Conservation (phyloP, 2,797 vertebrate genomes). For the Nasua narica region DNA sequence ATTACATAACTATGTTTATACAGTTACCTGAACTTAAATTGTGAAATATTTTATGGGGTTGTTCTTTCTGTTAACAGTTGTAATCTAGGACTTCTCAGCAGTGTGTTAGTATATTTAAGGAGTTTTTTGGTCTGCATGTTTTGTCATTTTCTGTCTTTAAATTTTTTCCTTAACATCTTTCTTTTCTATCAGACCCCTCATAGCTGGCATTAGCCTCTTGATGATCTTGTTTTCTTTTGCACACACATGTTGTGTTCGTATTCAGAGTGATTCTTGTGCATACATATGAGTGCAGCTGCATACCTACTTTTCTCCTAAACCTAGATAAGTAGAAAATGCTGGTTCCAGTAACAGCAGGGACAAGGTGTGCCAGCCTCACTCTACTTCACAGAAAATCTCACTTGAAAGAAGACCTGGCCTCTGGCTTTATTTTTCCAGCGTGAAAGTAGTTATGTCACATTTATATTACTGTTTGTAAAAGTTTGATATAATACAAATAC, state of each 20-base stretch:
- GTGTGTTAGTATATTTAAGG: neutral
- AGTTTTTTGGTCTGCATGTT: neutral
- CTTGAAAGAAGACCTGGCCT: neutral
- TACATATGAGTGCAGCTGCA: neutral
- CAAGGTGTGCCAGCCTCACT: neutral
- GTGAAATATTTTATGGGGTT: neutral
- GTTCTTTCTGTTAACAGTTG: neutral
- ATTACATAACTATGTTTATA: neutral
- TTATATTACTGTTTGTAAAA: neutral
- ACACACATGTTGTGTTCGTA: neutral
- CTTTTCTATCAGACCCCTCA: neutral
- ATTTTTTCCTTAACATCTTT: neutral
- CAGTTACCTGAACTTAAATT: neutral
- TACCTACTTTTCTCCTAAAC: neutral
- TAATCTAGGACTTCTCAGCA: neutral
- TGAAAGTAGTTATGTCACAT: neutral
- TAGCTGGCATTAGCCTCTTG: neutral
- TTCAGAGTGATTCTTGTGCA: neutral
- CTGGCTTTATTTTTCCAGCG: neutral
- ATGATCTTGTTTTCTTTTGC: neutral
- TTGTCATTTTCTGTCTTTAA: neutral
- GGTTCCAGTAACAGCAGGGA: neutral
- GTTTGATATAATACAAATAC: neutral
- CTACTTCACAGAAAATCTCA: neutral
- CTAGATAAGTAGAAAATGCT: neutral